Conservation (phyloP, 2,797 vertebrate species). For the Acomys russatus region DNA sequence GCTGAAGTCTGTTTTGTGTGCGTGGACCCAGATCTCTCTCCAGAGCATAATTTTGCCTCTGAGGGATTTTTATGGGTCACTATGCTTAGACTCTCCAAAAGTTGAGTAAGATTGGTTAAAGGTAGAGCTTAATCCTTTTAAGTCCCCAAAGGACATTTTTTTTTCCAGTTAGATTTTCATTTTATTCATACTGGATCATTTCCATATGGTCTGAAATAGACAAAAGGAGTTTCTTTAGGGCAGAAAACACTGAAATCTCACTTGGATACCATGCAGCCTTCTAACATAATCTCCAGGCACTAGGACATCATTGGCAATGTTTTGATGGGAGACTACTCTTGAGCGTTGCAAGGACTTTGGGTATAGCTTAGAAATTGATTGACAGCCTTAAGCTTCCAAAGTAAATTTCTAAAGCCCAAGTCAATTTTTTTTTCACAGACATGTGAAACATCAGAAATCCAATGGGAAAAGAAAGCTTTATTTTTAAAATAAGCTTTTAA, state of each 20-base stretch:
- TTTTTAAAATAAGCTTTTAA: conserved; percentile 82
- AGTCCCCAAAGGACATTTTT: conserved; percentile 64
- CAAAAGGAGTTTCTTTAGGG: conserved; percentile 62
- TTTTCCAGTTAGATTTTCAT: conserved; percentile 56
- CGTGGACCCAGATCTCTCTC: not conserved
- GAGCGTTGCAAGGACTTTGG: not conserved
- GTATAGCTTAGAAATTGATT: conserved; percentile 63
- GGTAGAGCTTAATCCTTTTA: conserved; percentile 54
- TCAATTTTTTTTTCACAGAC: conserved; percentile 72
- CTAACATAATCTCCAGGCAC: not conserved
- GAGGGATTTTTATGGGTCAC: not conserved
- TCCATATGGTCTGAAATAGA: conserved; percentile 38
- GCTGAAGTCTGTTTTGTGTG: not conserved
- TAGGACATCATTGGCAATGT: not conserved
- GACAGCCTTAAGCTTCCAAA: conserved; percentile 83
- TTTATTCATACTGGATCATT: conserved; percentile 54
- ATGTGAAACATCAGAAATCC: conserved; percentile 82
- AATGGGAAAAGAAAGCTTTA: conserved; percentile 78
- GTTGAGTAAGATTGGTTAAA: conserved; percentile 52
- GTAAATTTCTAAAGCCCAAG: conserved; percentile 82
- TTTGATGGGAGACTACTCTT: not conserved
- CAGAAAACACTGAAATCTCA: conserved; percentile 50
- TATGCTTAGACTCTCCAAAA: not conserved
- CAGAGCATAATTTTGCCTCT: not conserved
- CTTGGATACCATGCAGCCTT: not conserved